Conservation (phyloP, 2,113 vertebrate genomes). For the Solenodon paradoxus region DNA sequence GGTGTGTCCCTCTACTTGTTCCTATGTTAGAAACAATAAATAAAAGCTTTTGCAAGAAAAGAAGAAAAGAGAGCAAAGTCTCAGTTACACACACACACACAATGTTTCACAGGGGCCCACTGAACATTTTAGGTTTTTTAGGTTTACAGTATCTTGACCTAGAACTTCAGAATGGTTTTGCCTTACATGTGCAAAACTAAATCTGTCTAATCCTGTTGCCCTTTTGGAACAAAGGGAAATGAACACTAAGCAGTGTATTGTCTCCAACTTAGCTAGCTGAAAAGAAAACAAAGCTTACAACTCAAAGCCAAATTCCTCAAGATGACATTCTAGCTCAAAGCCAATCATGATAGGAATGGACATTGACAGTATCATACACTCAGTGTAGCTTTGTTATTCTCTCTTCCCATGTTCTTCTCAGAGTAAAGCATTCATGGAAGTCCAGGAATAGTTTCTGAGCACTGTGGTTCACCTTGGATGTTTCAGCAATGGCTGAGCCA, state of each 20-base stretch:
- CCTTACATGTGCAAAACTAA: background rate
- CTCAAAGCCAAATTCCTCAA: background rate
- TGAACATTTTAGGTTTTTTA: background rate
- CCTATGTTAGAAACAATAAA: slow-evolving; percentile 41
- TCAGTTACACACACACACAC: background rate
- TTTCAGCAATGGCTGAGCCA: background rate
- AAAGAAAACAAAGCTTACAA: background rate
- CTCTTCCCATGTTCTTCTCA: background rate
- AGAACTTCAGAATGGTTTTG: background rate
- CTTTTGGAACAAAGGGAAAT: slow-evolving; percentile 28
- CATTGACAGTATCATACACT: background rate
- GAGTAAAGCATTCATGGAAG: background rate
- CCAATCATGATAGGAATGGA: background rate
- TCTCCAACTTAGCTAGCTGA: background rate
- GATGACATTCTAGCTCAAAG: background rate
- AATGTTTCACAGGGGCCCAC: background rate
- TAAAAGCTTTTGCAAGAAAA: background rate
- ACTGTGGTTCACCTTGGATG: background rate
- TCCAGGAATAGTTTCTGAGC: background rate
- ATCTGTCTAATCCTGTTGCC: background rate
- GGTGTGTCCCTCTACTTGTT: slow-evolving; percentile 60
- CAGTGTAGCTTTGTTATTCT: background rate
- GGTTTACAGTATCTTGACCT: background rate
- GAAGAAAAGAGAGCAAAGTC: background rate
- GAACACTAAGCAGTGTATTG: background rate